Evolutionary conservation across 2,888 invertebrate genomes (phyloP).

Genomic region (Drosophila niveifrons): DNA sequence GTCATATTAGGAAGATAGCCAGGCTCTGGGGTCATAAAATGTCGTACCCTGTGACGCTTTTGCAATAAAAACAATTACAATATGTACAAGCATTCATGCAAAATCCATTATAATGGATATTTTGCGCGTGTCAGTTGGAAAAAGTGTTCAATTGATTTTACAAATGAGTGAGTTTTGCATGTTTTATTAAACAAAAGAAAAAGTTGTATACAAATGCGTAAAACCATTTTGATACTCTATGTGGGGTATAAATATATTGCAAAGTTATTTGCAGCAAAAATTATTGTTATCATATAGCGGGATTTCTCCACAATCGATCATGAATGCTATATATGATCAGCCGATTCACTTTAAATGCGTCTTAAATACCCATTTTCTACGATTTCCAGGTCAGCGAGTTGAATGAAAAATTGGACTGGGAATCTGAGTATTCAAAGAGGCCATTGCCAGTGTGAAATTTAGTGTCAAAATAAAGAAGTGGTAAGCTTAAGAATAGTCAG

Average conservation of each 20-base stretch:
- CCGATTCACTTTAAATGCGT: not conserved
- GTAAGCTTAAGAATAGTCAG: conserved; percentile 13
- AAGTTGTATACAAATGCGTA: not conserved
- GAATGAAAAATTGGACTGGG: not conserved
- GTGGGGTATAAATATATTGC: not conserved
- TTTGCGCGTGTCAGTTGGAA: conserved; percentile 2
- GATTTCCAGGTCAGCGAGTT: not conserved
- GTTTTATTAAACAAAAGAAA: not conserved
- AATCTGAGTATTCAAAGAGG: not conserved
- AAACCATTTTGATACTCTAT: not conserved
- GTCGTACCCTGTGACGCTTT: conserved; percentile 45
- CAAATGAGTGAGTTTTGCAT: conserved; percentile 4
- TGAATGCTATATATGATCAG: not conserved
- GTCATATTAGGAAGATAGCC: conserved; percentile 31
- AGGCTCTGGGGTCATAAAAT: conserved; percentile 49
- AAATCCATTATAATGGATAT: conserved; percentile 5
- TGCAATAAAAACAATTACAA: conserved; percentile 45
- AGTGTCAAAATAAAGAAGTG: conserved; percentile 26
- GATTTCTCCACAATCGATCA: not conserved
- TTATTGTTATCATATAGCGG: not conserved
- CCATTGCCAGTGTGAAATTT: conserved; percentile 5
- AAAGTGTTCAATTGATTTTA: not conserved
- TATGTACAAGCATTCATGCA: conserved; percentile 6
- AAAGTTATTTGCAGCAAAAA: not conserved
- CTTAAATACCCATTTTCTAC: not conserved